Base-by-base conservation (phyloP, 2,797 vertebrate genomes). In the Hydrolagus colliei region DNA sequence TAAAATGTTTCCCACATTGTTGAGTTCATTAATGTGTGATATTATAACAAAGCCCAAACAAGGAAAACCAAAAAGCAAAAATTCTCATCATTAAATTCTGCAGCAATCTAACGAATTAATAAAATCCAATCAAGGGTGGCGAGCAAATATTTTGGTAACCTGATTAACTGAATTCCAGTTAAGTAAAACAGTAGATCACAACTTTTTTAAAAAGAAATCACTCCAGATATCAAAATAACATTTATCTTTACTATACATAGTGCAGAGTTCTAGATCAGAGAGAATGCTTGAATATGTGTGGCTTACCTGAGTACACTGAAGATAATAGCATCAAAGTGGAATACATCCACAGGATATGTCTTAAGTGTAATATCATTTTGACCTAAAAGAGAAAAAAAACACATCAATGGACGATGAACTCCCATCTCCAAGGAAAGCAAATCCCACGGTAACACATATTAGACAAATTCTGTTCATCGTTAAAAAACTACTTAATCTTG, bases 311-410 rank as follows among this genome's bases (percentile, higher is more conserved):
- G 86, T 86, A 92, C 80, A 92, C 89, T 75, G 89, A 93, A 84
- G 90, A 87, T 61, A 92, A 92, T 91, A 94, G 90, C 90, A 93
- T 92, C 88, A 94, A 93, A 0, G 95, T 91, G 87, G 91, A 97
- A 88, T 88, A 96, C 88, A 98, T 93, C 96, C 97, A 97, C 90
- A 98, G 93, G 91, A 98, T 92, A 87, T 93, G 94, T 90, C 95
- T 97, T 92, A 97, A 93, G 91, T 94, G 95, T 91, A 94, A 91
- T 91, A 94, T 90, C 98, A 99, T 99, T 95, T 97, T 94, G 92
- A 89, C 90, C 92, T 97, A 93, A 89, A 93, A 90, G 91, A 22
- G 86, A 90, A 22, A 87, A 73, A 71, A n/a, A 72, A 86, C 16
- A 88, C 5, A 52, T 84, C 18, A 84, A 11, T 41, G 41, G 18